Conservation (phyloP, 2,888 invertebrate species). For the Ecliptopera silaceata region DNA sequence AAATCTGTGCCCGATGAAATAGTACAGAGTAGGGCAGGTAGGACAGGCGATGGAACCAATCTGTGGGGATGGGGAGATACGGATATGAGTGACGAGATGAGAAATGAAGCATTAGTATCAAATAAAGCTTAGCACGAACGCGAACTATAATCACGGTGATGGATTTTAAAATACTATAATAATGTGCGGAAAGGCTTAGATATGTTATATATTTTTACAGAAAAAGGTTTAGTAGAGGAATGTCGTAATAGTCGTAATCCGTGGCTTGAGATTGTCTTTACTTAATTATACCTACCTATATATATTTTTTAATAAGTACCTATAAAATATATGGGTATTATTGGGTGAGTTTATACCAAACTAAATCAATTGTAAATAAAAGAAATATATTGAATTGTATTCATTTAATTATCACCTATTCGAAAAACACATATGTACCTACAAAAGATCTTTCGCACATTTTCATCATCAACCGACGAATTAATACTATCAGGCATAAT, state of each 20-base stretch:
- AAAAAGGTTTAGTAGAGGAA: no score
- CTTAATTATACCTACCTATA: no score
- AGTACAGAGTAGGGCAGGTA: constrained; percentile 12
- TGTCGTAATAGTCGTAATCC: no score
- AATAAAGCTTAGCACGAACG: no score
- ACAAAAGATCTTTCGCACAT: constrained; percentile 30
- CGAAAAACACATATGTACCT: constrained; percentile 22
- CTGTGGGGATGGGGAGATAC: constrained; percentile 29
- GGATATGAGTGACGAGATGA: constrained; percentile 19
- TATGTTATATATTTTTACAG: no score
- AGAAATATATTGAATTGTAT: constrained; percentile 26
- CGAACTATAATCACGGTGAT: no score
- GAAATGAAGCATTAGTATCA: neutral
- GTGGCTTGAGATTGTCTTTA: no score
- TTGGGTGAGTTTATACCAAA: neutral
- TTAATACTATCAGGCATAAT: constrained; percentile 2
- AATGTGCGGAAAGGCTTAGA: no score
- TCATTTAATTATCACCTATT: constrained; percentile 30
- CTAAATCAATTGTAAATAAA: constrained; percentile 16
- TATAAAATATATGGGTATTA: no score
- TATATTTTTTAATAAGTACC: no score
- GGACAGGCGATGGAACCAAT: constrained; percentile 33
- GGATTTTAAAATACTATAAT: no score
- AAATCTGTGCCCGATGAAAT: constrained; percentile 33
- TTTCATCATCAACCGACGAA: constrained; percentile 4